A percentile compares a stretch with the other conserved stretches of the same genome.
These are phyloP conservation scores for Lepus timidus DNA, from an alignment of 2,113 vertebrate genomes.

Conservation along the genomic window DNA sequence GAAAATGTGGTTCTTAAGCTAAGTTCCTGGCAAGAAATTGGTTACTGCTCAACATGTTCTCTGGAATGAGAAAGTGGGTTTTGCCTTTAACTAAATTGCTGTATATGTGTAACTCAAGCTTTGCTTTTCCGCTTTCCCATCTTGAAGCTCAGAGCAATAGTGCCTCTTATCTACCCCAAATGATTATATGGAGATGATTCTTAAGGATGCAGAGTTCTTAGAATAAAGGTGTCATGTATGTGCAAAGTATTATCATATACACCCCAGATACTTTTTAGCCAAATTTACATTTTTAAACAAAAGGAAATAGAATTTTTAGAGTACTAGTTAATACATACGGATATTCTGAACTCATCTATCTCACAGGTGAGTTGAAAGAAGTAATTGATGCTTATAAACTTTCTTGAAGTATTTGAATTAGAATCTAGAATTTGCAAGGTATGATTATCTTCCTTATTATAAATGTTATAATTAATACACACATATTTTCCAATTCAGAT, in stretches of 20 bases:
- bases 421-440: slow-evolving; percentile 39
- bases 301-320: background rate
- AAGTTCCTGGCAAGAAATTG: slow-evolving; percentile 24
- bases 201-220: background rate
- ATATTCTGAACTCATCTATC: background rate
- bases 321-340: slow-evolving; percentile 28
- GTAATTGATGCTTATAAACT: slow-evolving; percentile 54
- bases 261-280: background rate
- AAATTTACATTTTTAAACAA: slow-evolving; percentile 16
- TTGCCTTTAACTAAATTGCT: slow-evolving; percentile 1
- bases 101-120: background rate
- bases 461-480: slow-evolving; percentile 50
- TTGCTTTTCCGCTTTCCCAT: slow-evolving; percentile 45
- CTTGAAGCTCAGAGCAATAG: background rate
- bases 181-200: background rate
- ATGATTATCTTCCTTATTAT: slow-evolving; percentile 52
- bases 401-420: slow-evolving; percentile 57
- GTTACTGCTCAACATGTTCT: background rate
- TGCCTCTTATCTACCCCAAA: background rate
- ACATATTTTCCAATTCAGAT: slow-evolving; percentile 57
- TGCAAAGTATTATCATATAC: background rate
- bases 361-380: slow-evolving; percentile 45
- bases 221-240: background rate
- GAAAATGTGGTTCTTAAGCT: background rate
- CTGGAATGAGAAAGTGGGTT: background rate